A percentile compares a stretch with the other conserved stretches of the same genome.
These are phyloP conservation scores for Diorhabda sublineata DNA, from an alignment of 1,140 invertebrate species.

Conservation along the genomic window DNA sequence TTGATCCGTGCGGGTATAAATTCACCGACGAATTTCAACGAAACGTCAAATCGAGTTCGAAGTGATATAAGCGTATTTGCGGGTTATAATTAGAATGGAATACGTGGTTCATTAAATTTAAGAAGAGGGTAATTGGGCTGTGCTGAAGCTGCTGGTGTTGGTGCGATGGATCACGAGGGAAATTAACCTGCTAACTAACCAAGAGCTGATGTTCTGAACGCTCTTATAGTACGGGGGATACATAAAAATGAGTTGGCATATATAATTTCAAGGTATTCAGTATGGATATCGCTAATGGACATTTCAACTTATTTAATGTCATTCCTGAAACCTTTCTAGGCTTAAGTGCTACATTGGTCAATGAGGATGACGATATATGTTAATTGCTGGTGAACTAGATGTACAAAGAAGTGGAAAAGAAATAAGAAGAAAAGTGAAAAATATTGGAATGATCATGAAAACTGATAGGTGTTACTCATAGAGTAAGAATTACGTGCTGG, in stretches of 20 bases:
- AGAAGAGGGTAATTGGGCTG: slow-evolving; percentile 23
- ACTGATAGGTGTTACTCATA: too few species aligned
- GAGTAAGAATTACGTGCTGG: too few species aligned
- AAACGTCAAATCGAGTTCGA: slow-evolving; percentile 22
- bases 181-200: slow-evolving; percentile 47
- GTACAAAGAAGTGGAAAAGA: too few species aligned
- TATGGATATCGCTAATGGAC: too few species aligned
- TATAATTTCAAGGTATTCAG: too few species aligned
- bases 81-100: slow-evolving; percentile 32
- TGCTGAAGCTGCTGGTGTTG: slow-evolving; percentile 27
- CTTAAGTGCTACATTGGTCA: too few species aligned
- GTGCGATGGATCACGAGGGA: slow-evolving; percentile 43
- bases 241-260: background rate
- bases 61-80: slow-evolving; percentile 1
- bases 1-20: slow-evolving; percentile 19
- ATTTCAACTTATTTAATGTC: too few species aligned
- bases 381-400: too few species aligned
- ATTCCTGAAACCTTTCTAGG: too few species aligned
- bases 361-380: too few species aligned
- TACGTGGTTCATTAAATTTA: slow-evolving; percentile 25
- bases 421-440: too few species aligned
- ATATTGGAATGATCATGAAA: too few species aligned
- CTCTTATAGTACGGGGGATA: slow-evolving; percentile 1
- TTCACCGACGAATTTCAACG: slow-evolving; percentile 16
- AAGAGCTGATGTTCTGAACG: slow-evolving; percentile 10